A percentile compares a stretch with the other conserved stretches of the same genome.
These are phyloP conservation scores for Cettia cetti DNA, from an alignment of 2,113 vertebrate species.

Conservation along the genomic window DNA sequence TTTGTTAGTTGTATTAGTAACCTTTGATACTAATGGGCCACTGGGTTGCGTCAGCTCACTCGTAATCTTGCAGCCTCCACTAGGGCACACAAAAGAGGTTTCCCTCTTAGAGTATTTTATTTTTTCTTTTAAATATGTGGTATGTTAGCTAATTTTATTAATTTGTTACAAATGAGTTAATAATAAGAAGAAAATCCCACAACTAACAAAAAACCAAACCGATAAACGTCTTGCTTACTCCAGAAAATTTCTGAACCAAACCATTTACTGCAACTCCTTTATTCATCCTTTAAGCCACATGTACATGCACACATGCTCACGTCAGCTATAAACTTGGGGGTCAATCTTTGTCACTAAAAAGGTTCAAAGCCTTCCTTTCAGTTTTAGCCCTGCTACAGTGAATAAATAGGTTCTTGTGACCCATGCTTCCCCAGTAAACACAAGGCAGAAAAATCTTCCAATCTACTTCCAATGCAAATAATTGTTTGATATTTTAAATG, in stretches of 20 bases:
- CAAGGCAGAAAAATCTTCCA: neutral
- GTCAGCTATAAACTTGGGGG: neutral
- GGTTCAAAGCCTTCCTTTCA: neutral
- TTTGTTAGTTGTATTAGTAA: neutral
- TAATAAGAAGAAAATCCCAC: neutral
- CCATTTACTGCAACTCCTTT: neutral
- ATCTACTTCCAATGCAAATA: neutral
- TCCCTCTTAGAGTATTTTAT: neutral
- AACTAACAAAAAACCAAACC: neutral
- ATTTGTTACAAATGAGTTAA: neutral
- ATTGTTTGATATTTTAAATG: neutral
- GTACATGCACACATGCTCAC: accelerated
- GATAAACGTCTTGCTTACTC: neutral
- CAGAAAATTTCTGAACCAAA: neutral
- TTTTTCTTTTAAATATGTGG: neutral
- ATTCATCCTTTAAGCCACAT: neutral
- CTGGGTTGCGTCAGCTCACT: neutral
- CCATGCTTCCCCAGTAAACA: neutral
- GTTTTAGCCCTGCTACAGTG: neutral
- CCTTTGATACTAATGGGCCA: slow-evolving; percentile 12
- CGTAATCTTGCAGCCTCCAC: neutral
- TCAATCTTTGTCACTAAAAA: neutral
- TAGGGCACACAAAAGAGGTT: neutral
- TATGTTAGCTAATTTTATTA: neutral
- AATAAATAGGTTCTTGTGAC: neutral